phyloP scores from a whole-genome alignment of 1,140 invertebrate genomes.

The Asbolus verrucosus region DNA sequence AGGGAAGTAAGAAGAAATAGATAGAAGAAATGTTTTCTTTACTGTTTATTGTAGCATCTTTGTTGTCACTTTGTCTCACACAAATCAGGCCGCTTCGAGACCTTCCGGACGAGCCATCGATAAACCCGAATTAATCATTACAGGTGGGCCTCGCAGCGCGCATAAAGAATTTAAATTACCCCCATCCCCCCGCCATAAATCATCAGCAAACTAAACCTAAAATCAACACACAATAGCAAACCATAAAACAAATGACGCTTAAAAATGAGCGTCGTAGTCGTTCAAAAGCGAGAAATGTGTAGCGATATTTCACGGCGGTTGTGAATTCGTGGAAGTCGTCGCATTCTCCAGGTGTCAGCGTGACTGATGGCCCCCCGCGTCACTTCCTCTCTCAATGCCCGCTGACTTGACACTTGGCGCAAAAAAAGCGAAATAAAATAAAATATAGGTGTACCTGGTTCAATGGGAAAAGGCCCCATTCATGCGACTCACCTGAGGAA shows the following conservation, averaged over 20 bases:
- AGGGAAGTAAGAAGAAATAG: too few species aligned
- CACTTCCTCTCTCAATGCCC: constrained; percentile 58
- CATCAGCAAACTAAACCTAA: constrained; percentile 42
- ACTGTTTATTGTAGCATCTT: too few species aligned
- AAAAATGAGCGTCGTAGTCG: constrained; percentile 51
- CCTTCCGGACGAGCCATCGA: too few species aligned
- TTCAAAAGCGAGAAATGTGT: constrained; percentile 55
- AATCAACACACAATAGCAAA: constrained; percentile 42
- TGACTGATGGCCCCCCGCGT: constrained; percentile 61
- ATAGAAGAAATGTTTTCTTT: too few species aligned
- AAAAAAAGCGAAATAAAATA: constrained; percentile 50
- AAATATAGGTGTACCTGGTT: constrained; percentile 46
- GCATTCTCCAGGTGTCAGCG: constrained; percentile 63
- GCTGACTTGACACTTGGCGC: constrained; percentile 52
- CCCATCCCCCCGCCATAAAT: constrained; percentile 8
- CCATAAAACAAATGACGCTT: constrained; percentile 55
- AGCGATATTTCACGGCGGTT: constrained; percentile 58
- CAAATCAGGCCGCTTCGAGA: too few species aligned
- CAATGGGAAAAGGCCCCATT: constrained; percentile 56
- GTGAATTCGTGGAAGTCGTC: constrained; percentile 62
- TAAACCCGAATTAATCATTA: background rate
- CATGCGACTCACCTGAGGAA: constrained; percentile 57
- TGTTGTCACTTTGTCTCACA: too few species aligned
- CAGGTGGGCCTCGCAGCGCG: background rate
- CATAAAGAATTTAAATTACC: constrained; percentile 31